Evolutionary conservation across 2,113 vertebrate species (phyloP).

Genomic region (Hydrolagus affinis): DNA sequence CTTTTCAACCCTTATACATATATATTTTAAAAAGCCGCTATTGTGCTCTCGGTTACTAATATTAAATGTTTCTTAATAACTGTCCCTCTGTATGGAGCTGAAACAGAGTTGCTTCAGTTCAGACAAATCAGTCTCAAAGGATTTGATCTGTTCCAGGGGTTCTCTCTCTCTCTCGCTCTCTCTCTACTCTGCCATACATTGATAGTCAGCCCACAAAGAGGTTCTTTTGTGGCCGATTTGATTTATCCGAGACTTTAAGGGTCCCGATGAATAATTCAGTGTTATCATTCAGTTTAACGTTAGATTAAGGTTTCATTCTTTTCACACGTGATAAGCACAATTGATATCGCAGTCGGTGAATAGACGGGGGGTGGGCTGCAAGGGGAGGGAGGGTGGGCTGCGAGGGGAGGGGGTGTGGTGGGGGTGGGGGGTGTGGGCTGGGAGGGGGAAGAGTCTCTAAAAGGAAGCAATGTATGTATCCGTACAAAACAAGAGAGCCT

Average conservation of each 20-base stretch:
- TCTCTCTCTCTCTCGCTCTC: no score
- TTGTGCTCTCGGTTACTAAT: constrained; percentile 55
- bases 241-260: constrained; percentile 68
- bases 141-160: constrained; percentile 49
- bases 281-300: constrained; percentile 73
- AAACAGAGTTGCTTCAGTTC: constrained; percentile 53
- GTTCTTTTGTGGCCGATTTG: constrained; percentile 59
- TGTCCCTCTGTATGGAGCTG: constrained; percentile 46
- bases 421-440: no score
- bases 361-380: no score
- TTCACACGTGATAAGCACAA: constrained; percentile 63
- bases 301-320: constrained; percentile 65
- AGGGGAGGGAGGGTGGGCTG: no score
- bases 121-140: constrained; percentile 54
- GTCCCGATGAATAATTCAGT: constrained; percentile 86
- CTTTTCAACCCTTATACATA: neutral
- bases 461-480: constrained; percentile 66
- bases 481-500: constrained; percentile 71
- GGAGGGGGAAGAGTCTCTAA: constrained; percentile 58
- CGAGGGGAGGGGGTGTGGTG: no score
- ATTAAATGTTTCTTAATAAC: constrained; percentile 77
- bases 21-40: neutral
- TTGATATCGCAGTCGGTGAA: constrained; percentile 37
- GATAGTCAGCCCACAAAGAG: constrained; percentile 56
- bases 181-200: constrained; percentile 50